Base-by-base conservation (phyloP, 2,888 invertebrate species). In the Encarsia formosa region DNA sequence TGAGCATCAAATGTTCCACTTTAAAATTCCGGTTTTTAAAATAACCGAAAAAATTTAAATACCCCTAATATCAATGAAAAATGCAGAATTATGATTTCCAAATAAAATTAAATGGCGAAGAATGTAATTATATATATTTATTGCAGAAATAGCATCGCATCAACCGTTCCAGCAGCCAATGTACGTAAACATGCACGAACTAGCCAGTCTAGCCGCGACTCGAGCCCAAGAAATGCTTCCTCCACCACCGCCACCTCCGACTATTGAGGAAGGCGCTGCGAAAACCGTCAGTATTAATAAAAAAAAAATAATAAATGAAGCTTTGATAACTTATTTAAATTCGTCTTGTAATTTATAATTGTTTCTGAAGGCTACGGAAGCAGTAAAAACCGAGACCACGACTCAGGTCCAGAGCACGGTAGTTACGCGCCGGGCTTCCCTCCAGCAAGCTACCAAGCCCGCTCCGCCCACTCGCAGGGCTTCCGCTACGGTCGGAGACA, bases 111-210 rank as follows among this genome's bases (percentile, higher is more conserved):
- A n/a, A n/a, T n/a, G n/a, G n/a, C n/a, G n/a, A n/a, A n/a, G n/a
- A n/a, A n/a, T n/a, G n/a, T n/a, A n/a, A n/a, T n/a, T n/a, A n/a
- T n/a, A 29, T 29, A 44, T 18, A 26, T 39, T 37, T 29, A 32
- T 47, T 52, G 13, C 24, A 55, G 54, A 52, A 49, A 49, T 71
- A 59, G 67, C 65, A 41, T 63, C 64, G n/a, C 68, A 73, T 61
- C 69, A 70, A 57, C 61, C 68, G 19, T 60, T 60, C 43, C 71
- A 70, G 49, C 71, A 71, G 48, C 92, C 92, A 20, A 82, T 91
- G 67, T 93, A 93, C 76, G 91, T 91, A 65, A 93, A 93, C 73
- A 91, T 91, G 91, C 89, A 90, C 59, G 92, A 93, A 73, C 76
- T 92, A 70, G 90, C 89, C 20, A 85, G 83, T 64, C 79, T 91